phyloP scores from a whole-genome alignment of 2,888 invertebrate genomes.

The Prosopocoilus inquinatus region DNA sequence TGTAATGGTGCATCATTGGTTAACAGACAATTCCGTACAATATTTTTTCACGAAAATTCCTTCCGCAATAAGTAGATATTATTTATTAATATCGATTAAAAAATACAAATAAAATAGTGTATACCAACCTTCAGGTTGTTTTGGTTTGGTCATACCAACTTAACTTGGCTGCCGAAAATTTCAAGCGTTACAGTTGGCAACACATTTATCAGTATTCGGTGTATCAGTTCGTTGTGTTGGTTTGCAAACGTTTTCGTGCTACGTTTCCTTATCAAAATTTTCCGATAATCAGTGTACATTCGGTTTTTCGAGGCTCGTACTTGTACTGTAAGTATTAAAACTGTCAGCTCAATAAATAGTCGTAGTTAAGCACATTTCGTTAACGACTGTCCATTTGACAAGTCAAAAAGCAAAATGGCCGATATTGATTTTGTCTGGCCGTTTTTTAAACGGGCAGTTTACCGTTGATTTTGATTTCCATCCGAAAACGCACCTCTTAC shows the following conservation, averaged over 20 bases:
- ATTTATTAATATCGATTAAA: too few relatives aligned
- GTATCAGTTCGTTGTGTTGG: constrained; percentile 2
- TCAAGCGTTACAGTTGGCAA: constrained; percentile 7
- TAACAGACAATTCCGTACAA: too few relatives aligned
- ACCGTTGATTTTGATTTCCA: background rate
- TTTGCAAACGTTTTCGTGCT: too few relatives aligned
- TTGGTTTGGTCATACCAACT: too few relatives aligned
- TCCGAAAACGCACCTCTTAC: background rate
- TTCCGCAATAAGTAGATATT: too few relatives aligned
- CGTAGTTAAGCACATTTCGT: constrained; percentile 5
- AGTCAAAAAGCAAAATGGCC: constrained; percentile 44
- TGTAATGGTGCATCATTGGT: too few relatives aligned
- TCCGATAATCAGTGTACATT: too few relatives aligned
- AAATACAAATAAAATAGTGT: too few relatives aligned
- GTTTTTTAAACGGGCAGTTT: constrained; percentile 14
- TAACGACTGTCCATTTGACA: constrained; percentile 25
- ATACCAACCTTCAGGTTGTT: too few relatives aligned
- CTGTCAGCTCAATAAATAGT: background rate
- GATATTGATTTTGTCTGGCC: constrained; percentile 44
- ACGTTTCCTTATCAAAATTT: too few relatives aligned
- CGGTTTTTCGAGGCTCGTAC: constrained; percentile 8
- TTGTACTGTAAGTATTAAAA: constrained; percentile 25
- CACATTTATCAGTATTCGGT: constrained; percentile 20
- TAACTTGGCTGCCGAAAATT: background rate
- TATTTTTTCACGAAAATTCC: too few relatives aligned